Conservation (phyloP, 2,113 vertebrate species). For the Circaetus cinerascens region DNA sequence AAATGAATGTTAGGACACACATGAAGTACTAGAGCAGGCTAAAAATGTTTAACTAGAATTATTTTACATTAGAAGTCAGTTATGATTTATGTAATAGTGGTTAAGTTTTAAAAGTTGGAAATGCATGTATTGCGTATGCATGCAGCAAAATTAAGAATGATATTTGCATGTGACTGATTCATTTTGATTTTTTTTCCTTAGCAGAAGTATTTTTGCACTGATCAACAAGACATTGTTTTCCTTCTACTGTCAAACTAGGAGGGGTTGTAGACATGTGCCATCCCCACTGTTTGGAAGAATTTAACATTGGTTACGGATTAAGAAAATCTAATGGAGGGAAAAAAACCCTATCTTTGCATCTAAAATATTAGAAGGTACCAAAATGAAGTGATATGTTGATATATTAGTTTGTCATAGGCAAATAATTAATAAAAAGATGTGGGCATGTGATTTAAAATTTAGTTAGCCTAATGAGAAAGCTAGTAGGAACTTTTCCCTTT, state of each 20-base stretch:
- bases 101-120: not conserved
- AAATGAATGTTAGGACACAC: not conserved
- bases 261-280: not conserved
- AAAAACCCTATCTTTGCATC: not conserved
- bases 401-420: not conserved
- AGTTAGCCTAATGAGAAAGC: not conserved
- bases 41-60: not conserved
- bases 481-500: constrained; percentile 12
- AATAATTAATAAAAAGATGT: not conserved
- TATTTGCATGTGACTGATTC: not conserved
- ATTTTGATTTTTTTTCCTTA: not conserved
- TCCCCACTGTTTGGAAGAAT: not conserved
- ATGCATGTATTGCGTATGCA: not conserved
- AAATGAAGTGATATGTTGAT: not conserved
- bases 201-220: not conserved
- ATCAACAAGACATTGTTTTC: not conserved
- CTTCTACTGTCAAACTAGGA: not conserved
- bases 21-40: not conserved
- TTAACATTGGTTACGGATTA: not conserved
- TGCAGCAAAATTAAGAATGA: not conserved
- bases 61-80: not conserved
- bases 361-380: not conserved
- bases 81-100: not conserved
- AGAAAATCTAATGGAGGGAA: not conserved
- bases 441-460: not conserved